Evolutionary conservation across 2,113 vertebrate genomes (phyloP).

Genomic region (Dascyllus trimaculatus): DNA sequence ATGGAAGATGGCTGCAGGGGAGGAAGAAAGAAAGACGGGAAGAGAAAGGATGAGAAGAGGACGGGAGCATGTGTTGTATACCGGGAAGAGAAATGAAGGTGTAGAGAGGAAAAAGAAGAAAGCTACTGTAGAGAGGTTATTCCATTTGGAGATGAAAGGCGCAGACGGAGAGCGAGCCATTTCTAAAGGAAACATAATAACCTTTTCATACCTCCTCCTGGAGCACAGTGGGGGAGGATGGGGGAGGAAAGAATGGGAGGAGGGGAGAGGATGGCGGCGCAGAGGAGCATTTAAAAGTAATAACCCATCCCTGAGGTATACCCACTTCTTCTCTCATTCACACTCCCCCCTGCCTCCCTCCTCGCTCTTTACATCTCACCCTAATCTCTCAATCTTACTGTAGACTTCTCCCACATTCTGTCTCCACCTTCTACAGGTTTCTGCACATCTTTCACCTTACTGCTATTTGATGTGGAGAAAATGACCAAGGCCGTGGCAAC

Average conservation of each 20-base stretch:
- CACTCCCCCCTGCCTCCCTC: not conserved
- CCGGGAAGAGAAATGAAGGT: constrained; percentile 50
- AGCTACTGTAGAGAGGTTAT: constrained; percentile 69
- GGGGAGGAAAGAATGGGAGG: not conserved
- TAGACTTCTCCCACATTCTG: not conserved
- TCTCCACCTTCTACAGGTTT: constrained; percentile 27
- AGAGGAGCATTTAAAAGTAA: constrained; percentile 81
- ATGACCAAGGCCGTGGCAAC: constrained; percentile 28
- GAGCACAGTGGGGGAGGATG: constrained; percentile 55
- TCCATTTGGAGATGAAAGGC: constrained; percentile 81
- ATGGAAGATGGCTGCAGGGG: constrained; percentile 33
- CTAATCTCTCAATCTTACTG: constrained; percentile 67
- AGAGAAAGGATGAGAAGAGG: constrained; percentile 4
- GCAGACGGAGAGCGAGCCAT: constrained; percentile 70
- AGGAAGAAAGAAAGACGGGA: not conserved
- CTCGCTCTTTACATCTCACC: constrained; percentile 64
- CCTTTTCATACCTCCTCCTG: constrained; percentile 79
- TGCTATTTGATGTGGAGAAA: constrained; percentile 50
- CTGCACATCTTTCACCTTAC: constrained; percentile 11
- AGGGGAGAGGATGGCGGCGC: constrained; percentile 29
- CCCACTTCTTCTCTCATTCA: constrained; percentile 36
- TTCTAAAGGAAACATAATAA: constrained; percentile 84
- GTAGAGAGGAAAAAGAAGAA: constrained; percentile 48
- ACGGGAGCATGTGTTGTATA: constrained; percentile 55
- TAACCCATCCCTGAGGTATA: constrained; percentile 77